phyloP scores from a whole-genome alignment of 2,797 vertebrate genomes.

The Myripristis jacobus region DNA sequence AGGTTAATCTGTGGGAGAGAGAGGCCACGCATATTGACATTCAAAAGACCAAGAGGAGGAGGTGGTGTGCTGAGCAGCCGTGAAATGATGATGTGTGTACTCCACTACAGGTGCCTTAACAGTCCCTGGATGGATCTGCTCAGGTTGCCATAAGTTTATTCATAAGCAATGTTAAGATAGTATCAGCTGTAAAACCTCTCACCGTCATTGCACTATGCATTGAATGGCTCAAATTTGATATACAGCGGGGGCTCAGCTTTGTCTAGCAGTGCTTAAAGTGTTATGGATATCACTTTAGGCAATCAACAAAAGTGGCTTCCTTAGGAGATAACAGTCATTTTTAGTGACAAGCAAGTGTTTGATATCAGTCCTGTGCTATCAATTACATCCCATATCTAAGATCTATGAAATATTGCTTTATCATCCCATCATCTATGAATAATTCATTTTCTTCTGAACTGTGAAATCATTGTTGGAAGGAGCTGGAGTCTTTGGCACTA shows the following conservation, averaged over 20 bases:
- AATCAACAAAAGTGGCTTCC: slow-evolving; percentile 42
- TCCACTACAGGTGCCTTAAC: slow-evolving; percentile 20
- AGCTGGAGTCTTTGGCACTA: slow-evolving; percentile 65
- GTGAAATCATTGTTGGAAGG: slow-evolving; percentile 24
- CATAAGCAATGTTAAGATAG: not conserved
- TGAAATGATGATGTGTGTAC: slow-evolving; percentile 16
- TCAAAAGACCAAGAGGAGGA: slow-evolving; percentile 29
- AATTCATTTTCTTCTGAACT: slow-evolving; percentile 55
- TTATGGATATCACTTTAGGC: slow-evolving; percentile 19
- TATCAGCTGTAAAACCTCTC: not conserved
- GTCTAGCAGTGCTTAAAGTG: slow-evolving; percentile 13
- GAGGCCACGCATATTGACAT: slow-evolving; percentile 32
- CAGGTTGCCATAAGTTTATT: not conserved
- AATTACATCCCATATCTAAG: slow-evolving; percentile 58
- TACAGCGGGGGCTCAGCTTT: not conserved
- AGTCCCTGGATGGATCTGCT: not conserved
- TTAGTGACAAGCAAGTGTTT: slow-evolving; percentile 39
- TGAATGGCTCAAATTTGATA: not conserved
- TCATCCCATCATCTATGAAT: slow-evolving; percentile 64
- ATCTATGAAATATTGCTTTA: slow-evolving; percentile 66
- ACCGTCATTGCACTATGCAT: not conserved
- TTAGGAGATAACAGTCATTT: slow-evolving; percentile 29
- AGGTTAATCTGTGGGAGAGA: slow-evolving; percentile 61
- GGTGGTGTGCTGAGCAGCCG: slow-evolving; percentile 31
- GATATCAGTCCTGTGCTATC: slow-evolving; percentile 45